Percentiles rank a stretch among this genome's conserved stretches.
Evolutionary conservation across 1,140 invertebrate genomes (phyloP).

Genomic region (Lordiphosa collinella): DNA sequence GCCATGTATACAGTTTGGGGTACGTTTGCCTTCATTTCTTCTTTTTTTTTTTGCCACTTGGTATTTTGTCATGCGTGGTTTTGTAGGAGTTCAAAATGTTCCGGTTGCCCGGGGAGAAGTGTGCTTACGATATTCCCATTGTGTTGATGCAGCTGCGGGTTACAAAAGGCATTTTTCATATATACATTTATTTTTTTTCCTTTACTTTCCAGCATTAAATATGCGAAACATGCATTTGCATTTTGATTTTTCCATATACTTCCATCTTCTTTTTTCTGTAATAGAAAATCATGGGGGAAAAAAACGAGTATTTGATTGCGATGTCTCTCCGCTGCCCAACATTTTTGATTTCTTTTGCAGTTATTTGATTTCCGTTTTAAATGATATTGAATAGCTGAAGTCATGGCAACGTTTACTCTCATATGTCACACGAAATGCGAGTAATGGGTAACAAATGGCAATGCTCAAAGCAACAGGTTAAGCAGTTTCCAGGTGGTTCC

Average conservation of each 20-base stretch:
- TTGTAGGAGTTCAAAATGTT: constrained; percentile 19
- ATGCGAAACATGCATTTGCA: constrained; percentile 66
- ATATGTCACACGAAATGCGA: too few relatives aligned
- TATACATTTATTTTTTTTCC: neutral
- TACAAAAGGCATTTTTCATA: constrained; percentile 49
- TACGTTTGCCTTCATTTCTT: constrained; percentile 1
- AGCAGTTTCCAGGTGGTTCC: too few relatives aligned
- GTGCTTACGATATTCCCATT: constrained; percentile 37
- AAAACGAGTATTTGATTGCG: constrained; percentile 6
- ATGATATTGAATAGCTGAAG: constrained; percentile 42
- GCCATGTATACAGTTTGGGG: constrained; percentile 1
- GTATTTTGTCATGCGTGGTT: constrained; percentile 75
- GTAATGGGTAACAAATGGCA: too few relatives aligned
- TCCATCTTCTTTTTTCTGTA: neutral
- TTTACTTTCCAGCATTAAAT: constrained; percentile 41
- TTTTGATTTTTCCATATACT: constrained; percentile 41
- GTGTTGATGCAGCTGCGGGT: constrained; percentile 57
- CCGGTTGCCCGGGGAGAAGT: constrained; percentile 5
- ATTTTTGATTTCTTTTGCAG: constrained; percentile 39
- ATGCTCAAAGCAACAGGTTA: too few relatives aligned
- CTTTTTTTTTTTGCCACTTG: constrained; percentile 47
- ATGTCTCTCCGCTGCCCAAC: neutral
- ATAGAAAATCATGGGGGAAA: neutral
- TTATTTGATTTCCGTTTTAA: constrained; percentile 44
- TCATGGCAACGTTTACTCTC: too few relatives aligned